phyloP scores from a whole-genome alignment of 1,140 invertebrate species.

The Papilio glaucus region DNA sequence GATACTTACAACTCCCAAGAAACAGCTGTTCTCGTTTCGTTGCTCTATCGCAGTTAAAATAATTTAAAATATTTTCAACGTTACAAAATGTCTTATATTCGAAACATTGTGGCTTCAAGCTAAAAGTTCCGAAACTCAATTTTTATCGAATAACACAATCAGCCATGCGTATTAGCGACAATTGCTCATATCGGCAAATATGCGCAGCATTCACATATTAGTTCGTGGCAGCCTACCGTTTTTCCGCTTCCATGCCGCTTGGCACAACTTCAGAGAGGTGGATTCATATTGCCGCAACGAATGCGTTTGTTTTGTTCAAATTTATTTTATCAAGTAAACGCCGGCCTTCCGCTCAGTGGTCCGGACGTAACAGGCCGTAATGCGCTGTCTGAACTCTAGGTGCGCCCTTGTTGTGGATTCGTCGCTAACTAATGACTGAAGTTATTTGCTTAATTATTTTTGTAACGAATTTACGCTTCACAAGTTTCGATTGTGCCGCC shows the following conservation, averaged over 20 bases:
- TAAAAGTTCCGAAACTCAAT: neutral
- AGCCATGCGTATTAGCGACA: conserved; percentile 45
- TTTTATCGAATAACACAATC: conserved; percentile 34
- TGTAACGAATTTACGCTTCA: conserved; percentile 52
- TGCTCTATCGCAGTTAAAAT: too few relatives aligned
- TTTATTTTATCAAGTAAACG: conserved; percentile 83
- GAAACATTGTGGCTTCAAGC: neutral
- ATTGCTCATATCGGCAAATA: conserved; percentile 61
- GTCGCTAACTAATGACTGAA: conserved; percentile 71
- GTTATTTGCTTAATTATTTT: conserved; percentile 76
- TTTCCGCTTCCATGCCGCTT: conserved; percentile 80
- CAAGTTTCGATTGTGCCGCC: conserved; percentile 46
- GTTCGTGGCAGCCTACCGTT: conserved; percentile 64
- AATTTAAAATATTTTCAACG: neutral
- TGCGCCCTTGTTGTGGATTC: conserved; percentile 50
- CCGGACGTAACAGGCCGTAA: conserved; percentile 70
- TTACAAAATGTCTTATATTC: neutral
- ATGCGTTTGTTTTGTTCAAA: conserved; percentile 82
- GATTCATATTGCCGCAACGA: conserved; percentile 79
- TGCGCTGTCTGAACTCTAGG: conserved; percentile 52
- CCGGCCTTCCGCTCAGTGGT: conserved; percentile 72
- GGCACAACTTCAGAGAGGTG: conserved; percentile 78
- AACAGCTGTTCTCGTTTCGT: too few relatives aligned
- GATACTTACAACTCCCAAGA: too few relatives aligned
- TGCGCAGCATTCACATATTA: conserved; percentile 78